Conservation (phyloP, 2,797 vertebrate species). For the Chrosomus eos region DNA sequence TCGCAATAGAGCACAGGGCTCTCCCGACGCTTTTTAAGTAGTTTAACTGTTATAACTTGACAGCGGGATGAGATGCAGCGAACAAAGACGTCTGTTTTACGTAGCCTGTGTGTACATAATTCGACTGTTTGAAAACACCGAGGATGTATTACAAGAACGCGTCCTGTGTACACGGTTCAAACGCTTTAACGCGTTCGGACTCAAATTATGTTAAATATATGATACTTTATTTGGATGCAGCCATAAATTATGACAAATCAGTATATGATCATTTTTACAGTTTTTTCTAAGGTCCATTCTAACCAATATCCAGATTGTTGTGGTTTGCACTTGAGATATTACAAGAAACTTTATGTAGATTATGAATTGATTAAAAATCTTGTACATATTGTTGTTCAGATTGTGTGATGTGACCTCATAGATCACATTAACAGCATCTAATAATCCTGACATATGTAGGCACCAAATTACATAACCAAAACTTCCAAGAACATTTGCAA, state of each 20-base stretch:
- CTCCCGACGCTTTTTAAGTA: background rate
- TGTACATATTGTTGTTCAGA: background rate
- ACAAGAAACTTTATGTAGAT: background rate
- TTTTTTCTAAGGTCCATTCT: background rate
- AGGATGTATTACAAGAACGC: background rate
- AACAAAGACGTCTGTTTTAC: background rate
- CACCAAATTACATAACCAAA: background rate
- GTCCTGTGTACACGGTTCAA: background rate
- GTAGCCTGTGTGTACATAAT: background rate
- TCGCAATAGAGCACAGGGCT: background rate
- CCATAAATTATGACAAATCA: background rate
- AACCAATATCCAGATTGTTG: background rate
- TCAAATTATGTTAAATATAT: background rate
- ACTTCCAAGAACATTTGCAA: background rate
- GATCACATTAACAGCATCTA: background rate
- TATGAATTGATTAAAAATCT: background rate
- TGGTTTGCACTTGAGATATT: background rate
- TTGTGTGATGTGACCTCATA: background rate
- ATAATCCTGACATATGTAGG: background rate
- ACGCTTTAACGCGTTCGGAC: background rate
- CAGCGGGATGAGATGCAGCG: background rate
- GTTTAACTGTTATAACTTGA: slow-evolving; percentile 1
- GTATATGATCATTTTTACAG: background rate
- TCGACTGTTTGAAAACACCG: background rate
- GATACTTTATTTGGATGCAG: background rate